phyloP scores from a whole-genome alignment of 2,888 invertebrate species.

The Lasiommata megera region DNA sequence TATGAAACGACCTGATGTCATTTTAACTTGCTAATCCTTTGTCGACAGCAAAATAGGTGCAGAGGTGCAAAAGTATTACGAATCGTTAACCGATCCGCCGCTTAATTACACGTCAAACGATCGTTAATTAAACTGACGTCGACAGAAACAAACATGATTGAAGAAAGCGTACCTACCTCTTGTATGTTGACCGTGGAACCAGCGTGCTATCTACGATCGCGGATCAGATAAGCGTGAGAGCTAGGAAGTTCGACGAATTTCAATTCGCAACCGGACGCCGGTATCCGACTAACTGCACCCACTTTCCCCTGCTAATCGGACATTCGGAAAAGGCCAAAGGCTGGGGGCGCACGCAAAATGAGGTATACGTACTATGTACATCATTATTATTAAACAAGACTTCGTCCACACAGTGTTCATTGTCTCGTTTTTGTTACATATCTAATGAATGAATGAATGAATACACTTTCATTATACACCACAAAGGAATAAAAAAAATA shows the following conservation, averaged over 20 bases:
- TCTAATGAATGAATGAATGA: too few relatives aligned
- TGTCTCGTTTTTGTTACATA: too few relatives aligned
- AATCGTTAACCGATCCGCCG: background rate
- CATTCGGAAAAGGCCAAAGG: slow-evolving; percentile 16
- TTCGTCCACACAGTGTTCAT: too few relatives aligned
- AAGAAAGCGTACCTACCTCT: slow-evolving; percentile 5
- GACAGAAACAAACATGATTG: slow-evolving; percentile 7
- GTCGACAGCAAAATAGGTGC: too few relatives aligned
- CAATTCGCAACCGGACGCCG: slow-evolving; percentile 24
- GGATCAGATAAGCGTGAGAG: slow-evolving; percentile 44
- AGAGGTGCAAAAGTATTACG: too few relatives aligned
- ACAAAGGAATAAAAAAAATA: too few relatives aligned
- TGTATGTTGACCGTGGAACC: background rate
- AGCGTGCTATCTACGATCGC: slow-evolving; percentile 11
- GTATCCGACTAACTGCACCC: slow-evolving; percentile 19
- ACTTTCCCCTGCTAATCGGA: slow-evolving; percentile 26
- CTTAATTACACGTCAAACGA: slow-evolving; percentile 10
- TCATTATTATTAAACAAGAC: too few relatives aligned
- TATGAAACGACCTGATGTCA: too few relatives aligned
- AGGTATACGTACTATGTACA: background rate
- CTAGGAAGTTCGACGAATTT: slow-evolving; percentile 31
- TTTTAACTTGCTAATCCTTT: too few relatives aligned
- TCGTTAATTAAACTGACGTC: slow-evolving; percentile 7
- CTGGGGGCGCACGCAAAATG: slow-evolving; percentile 3
- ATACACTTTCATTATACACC: too few relatives aligned